A percentile compares a stretch with the other conserved stretches of the same genome.
These are phyloP conservation scores for Pocillopora verrucosa DNA, from an alignment of 64 coral and sea anemone species.

Conservation along the genomic window DNA sequence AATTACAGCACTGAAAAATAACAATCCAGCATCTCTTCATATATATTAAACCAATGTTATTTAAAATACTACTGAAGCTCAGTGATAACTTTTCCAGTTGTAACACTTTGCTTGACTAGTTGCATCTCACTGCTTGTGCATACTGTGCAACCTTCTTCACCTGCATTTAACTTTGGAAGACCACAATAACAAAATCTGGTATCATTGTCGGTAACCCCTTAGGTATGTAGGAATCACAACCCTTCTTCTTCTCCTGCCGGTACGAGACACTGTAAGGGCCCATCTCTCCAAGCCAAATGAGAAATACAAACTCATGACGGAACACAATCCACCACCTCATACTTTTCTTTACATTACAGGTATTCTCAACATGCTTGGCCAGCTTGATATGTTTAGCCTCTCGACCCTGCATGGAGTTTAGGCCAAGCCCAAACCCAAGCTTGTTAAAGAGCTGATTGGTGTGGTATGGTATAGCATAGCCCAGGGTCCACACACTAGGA, in stretches of 20 bases:
- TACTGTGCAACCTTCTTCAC: background rate
- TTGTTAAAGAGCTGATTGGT: conserved; percentile 19
- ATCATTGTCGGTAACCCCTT: conserved; percentile 16
- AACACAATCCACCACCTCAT: conserved; percentile 60
- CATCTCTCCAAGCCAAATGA: conserved; percentile 38
- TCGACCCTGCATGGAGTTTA: conserved; percentile 43
- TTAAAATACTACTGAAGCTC: conserved; percentile 14
- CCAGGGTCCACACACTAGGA: conserved; percentile 44
- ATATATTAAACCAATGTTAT: no score
- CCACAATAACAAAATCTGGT: conserved; percentile 30
- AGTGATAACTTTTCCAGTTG: background rate
- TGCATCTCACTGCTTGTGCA: conserved; percentile 17
- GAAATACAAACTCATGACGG: conserved; percentile 47
- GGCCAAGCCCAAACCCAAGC: conserved; percentile 26
- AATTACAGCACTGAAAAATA: no score
- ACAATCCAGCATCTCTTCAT: no score
- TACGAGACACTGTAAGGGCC: conserved; percentile 34
- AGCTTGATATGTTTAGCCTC: conserved; percentile 47
- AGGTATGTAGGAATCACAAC: conserved; percentile 36
- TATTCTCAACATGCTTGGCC: conserved; percentile 38
- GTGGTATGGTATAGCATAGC: conserved; percentile 22
- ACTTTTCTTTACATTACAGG: conserved; percentile 23
- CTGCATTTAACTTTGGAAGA: background rate
- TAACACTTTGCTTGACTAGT: background rate
- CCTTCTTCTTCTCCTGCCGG: conserved; percentile 9